Percentiles rank a stretch among this genome's conserved stretches.
Evolutionary conservation across 2,797 vertebrate genomes (phyloP).

Genomic region (Chelon labrosus): DNA sequence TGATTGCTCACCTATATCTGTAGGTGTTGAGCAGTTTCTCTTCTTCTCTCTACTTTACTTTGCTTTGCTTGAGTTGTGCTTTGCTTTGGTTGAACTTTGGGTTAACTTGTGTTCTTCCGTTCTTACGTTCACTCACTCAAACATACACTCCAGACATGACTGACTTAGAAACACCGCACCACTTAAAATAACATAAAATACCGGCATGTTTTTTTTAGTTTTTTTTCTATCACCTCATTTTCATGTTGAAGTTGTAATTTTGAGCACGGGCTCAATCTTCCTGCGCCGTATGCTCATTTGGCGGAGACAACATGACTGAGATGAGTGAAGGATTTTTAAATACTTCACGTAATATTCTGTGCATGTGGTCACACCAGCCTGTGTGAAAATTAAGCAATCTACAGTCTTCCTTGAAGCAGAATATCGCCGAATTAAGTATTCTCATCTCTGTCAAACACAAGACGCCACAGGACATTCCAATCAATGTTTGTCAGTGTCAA

Average conservation of each 20-base stretch:
- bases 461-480: conserved; percentile 41
- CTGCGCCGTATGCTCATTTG: not conserved
- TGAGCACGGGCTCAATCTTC: not conserved
- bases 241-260: not conserved
- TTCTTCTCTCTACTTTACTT: no score
- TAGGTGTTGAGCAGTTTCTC: no score
- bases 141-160: no score
- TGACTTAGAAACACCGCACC: not conserved
- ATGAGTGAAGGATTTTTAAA: conserved; percentile 14
- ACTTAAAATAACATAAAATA: not conserved
- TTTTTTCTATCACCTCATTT: not conserved
- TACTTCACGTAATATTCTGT: conserved; percentile 35
- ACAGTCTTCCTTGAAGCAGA: conserved; percentile 54
- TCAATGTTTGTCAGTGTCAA: conserved; percentile 55
- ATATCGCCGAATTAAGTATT: conserved; percentile 64
- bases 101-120: no score
- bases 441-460: conserved; percentile 38
- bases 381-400: conserved; percentile 55
- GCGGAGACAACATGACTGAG: conserved; percentile 3
- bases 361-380: conserved; percentile 25
- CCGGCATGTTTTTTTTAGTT: not conserved
- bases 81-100: no score
- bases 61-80: no score
- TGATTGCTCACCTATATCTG: no score
- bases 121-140: no score